Conservation (phyloP, 2,797 vertebrate genomes). For the Sphenopsis melanotis region DNA sequence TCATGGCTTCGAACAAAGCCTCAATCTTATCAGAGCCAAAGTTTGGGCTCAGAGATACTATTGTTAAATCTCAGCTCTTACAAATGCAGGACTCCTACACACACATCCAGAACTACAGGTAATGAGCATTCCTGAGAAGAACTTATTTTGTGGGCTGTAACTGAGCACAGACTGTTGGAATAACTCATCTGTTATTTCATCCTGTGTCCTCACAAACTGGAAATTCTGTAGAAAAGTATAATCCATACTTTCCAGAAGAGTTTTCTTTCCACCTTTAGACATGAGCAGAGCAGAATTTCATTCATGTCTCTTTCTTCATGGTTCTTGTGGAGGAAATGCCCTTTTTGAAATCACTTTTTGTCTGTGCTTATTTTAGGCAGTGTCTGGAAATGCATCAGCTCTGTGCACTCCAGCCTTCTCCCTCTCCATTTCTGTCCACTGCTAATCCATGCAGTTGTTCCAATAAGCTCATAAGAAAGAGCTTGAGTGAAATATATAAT, state of each 20-base stretch:
- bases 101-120: constrained; percentile 87
- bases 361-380: background rate
- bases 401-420: background rate
- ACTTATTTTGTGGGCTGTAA: background rate
- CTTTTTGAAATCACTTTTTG: background rate
- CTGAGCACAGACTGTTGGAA: background rate
- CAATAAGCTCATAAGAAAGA: background rate
- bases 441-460: background rate
- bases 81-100: constrained; percentile 89
- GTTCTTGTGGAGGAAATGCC: background rate
- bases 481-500: background rate
- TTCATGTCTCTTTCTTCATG: background rate
- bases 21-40: constrained; percentile 85
- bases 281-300: background rate
- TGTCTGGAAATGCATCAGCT: background rate
- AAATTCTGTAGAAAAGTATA: background rate
- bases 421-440: background rate
- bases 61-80: constrained; percentile 86
- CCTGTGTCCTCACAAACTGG: background rate
- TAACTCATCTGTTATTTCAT: background rate
- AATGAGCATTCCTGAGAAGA: background rate
- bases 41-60: constrained; percentile 87
- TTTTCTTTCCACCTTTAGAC: background rate
- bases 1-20: constrained; percentile 81
- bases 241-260: background rate